Base-by-base conservation (phyloP, 2,113 vertebrate species). In the Sprattus sprattus region DNA sequence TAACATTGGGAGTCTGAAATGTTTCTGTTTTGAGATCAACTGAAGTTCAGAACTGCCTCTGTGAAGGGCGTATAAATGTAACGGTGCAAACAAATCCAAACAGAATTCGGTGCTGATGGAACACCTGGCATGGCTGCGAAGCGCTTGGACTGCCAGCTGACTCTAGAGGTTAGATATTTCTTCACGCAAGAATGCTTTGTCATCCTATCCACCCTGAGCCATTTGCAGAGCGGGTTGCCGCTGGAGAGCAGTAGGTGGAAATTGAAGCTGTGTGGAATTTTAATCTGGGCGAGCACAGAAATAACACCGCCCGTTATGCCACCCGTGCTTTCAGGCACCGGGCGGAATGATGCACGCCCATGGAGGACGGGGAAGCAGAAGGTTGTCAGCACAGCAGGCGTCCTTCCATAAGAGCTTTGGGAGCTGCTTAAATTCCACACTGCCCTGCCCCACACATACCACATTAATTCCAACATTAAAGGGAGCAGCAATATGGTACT, bases 251-350 rank as follows among this genome's bases (percentile, higher is more conserved):
- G 64, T 6, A 71, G 64, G 64, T 32, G 64, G 64, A 71, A 71
- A 71, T 71, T 9, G 28, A 71, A 71, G 64, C 32, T 32, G n/a
- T 71, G 64, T 32, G 64, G 64, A 71, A 71, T 71, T 71, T 71
- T 71, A 71, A 71, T 71, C 64, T 71, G 22, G 25, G 64, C 39
- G 64, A 71, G 25, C 64, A 71, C 64, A 28, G 64, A 71, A 71
- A 71, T 32, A 71, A 71, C 64, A 71, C 64, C 25, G 25, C 64
- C 11, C 2, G 64, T 71, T 71, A 71, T 32, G 64, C 64, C 64
- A 71, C 64, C 32, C 64, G 28, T 32, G 2, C 10, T 4, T 71
- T 71, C 64, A 71, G 25, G 64, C n/a, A 39, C 64, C 54, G 54
- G 3, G 25, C 64, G 64, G 64, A 71, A 71, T 71, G n/a, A 15